Percentiles rank a stretch among this genome's conserved stretches.
phyloP scores from a whole-genome alignment of 1,140 invertebrate genomes.

The Microplitis demolitor region DNA sequence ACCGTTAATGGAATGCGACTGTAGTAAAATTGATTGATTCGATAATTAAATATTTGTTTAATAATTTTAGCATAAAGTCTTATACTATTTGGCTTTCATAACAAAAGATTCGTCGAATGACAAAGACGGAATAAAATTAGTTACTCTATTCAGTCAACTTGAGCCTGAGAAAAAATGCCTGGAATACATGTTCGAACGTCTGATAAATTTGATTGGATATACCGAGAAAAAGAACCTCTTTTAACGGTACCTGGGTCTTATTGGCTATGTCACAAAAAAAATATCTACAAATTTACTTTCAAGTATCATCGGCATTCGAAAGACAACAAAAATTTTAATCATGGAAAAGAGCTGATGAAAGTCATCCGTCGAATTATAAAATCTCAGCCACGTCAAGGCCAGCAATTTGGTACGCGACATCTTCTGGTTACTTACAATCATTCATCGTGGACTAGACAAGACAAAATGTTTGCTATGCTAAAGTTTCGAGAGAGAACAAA shows the following conservation, averaged over 20 bases:
- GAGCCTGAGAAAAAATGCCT: conserved; percentile 59
- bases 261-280: conserved; percentile 56
- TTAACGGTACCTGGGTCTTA: conserved; percentile 57
- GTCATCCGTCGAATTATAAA: conserved; percentile 57
- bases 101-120: conserved; percentile 46
- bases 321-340: conserved; percentile 42
- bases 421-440: conserved; percentile 53
- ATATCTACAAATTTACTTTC: conserved; percentile 58
- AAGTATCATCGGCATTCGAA: conserved; percentile 49
- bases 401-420: conserved; percentile 54
- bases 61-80: conserved; percentile 52
- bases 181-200: conserved; percentile 58
- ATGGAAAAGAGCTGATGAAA: conserved; percentile 55
- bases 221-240: conserved; percentile 44
- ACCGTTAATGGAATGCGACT: too few relatives aligned
- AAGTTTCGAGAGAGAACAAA: conserved; percentile 48
- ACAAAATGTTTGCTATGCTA: conserved; percentile 55
- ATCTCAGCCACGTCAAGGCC: conserved; percentile 48
- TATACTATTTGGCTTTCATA: conserved; percentile 54
- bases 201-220: conserved; percentile 52
- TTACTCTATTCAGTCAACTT: conserved; percentile 54
- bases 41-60: background rate
- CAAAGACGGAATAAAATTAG: conserved; percentile 44
- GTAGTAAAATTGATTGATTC: too few relatives aligned
- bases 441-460: conserved; percentile 51